Evolutionary conservation across 2,113 vertebrate species (phyloP).

Genomic region (Pontoporia blainvillei): DNA sequence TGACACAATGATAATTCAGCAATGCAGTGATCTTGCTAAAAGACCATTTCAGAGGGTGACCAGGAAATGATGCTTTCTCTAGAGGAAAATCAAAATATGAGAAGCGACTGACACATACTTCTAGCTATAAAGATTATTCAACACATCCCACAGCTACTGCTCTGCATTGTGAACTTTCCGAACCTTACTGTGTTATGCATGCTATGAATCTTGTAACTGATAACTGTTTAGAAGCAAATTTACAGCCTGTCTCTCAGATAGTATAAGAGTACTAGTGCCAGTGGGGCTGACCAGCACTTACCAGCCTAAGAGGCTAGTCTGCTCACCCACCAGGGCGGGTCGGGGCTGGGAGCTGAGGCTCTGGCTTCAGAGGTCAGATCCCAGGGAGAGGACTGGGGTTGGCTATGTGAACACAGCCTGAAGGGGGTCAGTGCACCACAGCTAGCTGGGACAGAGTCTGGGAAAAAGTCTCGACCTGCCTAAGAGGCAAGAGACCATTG

Average conservation of each 20-base stretch:
- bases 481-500: too few relatives aligned
- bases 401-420: too few relatives aligned
- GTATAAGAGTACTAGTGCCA: background rate
- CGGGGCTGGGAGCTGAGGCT: too few relatives aligned
- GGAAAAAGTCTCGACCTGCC: too few relatives aligned
- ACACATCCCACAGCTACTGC: background rate
- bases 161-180: background rate
- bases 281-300: too few relatives aligned
- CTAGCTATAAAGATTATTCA: background rate
- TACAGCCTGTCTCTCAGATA: background rate
- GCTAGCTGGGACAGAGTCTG: too few relatives aligned
- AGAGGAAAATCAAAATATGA: background rate
- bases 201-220: background rate
- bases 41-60: background rate
- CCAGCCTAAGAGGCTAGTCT: too few relatives aligned
- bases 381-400: too few relatives aligned
- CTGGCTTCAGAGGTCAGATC: too few relatives aligned
- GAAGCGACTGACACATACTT: background rate
- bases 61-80: background rate
- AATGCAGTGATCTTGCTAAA: background rate
- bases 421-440: too few relatives aligned
- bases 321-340: too few relatives aligned
- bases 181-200: background rate
- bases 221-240: slow-evolving; percentile 1
- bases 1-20: background rate